Percentiles rank a stretch among this genome's conserved stretches.
These are phyloP conservation scores for Cotesia chilonis DNA, from an alignment of 1,140 invertebrate species.

Conservation along the genomic window DNA sequence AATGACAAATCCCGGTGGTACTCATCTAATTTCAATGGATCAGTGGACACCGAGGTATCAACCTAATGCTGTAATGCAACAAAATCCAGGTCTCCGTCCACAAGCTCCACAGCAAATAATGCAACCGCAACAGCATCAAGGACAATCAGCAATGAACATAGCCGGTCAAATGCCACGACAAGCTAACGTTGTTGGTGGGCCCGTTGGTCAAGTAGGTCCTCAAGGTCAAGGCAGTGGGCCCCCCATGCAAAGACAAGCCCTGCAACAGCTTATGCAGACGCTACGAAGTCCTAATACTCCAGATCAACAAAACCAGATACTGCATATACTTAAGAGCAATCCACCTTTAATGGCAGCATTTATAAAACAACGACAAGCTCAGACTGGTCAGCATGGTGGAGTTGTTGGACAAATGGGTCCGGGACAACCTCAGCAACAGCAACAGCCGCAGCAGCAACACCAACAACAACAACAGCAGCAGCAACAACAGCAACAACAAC, in stretches of 20 bases:
- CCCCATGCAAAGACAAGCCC: conserved; percentile 77
- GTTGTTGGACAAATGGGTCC: conserved; percentile 54
- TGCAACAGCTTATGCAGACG: conserved; percentile 90
- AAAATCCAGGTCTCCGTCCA: conserved; percentile 61
- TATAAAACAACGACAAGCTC: conserved; percentile 86
- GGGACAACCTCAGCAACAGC: conserved; percentile 67
- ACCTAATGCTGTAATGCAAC: conserved; percentile 59
- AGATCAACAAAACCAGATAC: conserved; percentile 92
- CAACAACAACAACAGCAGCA: conserved; percentile 65
- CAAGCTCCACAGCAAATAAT: conserved; percentile 63
- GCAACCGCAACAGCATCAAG: conserved; percentile 62
- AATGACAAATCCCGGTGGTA: conserved; percentile 60
- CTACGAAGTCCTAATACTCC: conserved; percentile 88
- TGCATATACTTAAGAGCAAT: conserved; percentile 92
- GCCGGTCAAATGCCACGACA: conserved; percentile 62
- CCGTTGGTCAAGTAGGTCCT: conserved; percentile 59
- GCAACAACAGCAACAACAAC: conserved; percentile 55
- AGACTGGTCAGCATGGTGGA: conserved; percentile 56
- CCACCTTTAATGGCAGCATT: conserved; percentile 97
- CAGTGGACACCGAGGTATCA: conserved; percentile 71
- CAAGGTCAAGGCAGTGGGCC: conserved; percentile 48
- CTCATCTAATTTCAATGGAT: conserved; percentile 72
- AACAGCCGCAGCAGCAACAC: conserved; percentile 62
- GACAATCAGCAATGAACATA: conserved; percentile 61
- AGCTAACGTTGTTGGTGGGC: conserved; percentile 62